Base-by-base conservation (phyloP, 2,888 invertebrate species). In the Didymodactylos carnosus region DNA sequence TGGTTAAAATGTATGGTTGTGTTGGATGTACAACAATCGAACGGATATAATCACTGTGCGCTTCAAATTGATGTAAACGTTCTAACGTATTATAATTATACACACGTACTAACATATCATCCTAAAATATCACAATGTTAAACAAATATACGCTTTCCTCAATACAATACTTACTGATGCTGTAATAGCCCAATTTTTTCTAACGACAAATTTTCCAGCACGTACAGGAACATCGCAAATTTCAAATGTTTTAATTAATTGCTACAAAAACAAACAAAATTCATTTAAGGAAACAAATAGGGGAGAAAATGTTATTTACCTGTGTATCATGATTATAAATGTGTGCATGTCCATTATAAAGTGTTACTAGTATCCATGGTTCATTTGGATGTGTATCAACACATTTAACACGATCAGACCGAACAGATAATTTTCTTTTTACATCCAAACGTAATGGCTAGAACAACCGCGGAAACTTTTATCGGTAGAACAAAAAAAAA, bases 11-110 rank as follows among this genome's bases (percentile, higher is more conserved):
- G 81, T 92, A 92, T 0, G 98, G 94, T 81, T 97, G 97, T 62
- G 93, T 91, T 8, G 98, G 97, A 85, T 98, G 98, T 16, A 98
- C 89, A 10, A 91, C 92, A 80, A 99, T 94, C 80, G 91, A 92
- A 77, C 95, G 87, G 35, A 99, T 89, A 83, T 99, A 98, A 84
- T 98, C 98, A 2, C 95, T 94, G 84, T 99, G 98, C 0, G 98
- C 98, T 83, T 99, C 98, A 83, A 91, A 95, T 7, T 91, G 88
- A 81, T 97, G 94, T 7, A 94, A 90, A 78, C 94, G 86, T 83
- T 99, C 98, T 78, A 97, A 84, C 0, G 98, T 98, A 83, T 99
- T 98, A 85, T 98, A 99, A 85, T 99, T 99, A 84, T 92, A 97
- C 39, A 97, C 90, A 76, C 97, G 87, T 39, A 98, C 89, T 76